Conservation (phyloP, 2,888 invertebrate genomes). For the Drepana falcataria region DNA sequence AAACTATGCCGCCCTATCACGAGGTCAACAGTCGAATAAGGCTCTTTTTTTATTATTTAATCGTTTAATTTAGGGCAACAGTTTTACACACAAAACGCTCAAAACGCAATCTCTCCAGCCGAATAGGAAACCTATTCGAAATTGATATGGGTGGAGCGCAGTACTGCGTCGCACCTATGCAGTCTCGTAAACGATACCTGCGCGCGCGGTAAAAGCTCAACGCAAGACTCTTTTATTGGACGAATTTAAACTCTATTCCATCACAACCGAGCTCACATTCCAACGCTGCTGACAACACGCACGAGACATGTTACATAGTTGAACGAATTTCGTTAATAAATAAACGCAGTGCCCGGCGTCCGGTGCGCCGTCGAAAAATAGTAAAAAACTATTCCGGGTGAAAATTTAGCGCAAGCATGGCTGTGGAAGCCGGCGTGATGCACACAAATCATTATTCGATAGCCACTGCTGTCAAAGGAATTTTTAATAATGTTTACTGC, state of each 20-base stretch:
- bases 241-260: conserved; percentile 37
- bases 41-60: conserved; percentile 76
- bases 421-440: conserved; percentile 59
- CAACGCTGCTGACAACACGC: conserved; percentile 8
- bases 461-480: conserved; percentile 67
- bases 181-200: conserved; percentile 65
- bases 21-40: conserved; percentile 52
- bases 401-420: conserved; percentile 75
- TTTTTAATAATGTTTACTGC: conserved; percentile 69
- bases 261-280: conserved; percentile 31
- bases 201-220: conserved; percentile 42
- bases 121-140: conserved; percentile 76
- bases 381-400: conserved; percentile 52
- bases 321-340: conserved; percentile 77
- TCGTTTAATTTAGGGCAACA: conserved; percentile 75
- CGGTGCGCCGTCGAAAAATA: conserved; percentile 59
- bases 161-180: conserved; percentile 67
- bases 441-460: conserved; percentile 71
- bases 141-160: conserved; percentile 75
- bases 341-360: conserved; percentile 69
- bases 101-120: conserved; percentile 71
- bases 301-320: conserved; percentile 58
- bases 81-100: conserved; percentile 75
- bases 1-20: conserved; percentile 36
- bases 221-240: conserved; percentile 13